phyloP scores from a whole-genome alignment of 2,888 invertebrate species.

The Dugesia japonica region DNA sequence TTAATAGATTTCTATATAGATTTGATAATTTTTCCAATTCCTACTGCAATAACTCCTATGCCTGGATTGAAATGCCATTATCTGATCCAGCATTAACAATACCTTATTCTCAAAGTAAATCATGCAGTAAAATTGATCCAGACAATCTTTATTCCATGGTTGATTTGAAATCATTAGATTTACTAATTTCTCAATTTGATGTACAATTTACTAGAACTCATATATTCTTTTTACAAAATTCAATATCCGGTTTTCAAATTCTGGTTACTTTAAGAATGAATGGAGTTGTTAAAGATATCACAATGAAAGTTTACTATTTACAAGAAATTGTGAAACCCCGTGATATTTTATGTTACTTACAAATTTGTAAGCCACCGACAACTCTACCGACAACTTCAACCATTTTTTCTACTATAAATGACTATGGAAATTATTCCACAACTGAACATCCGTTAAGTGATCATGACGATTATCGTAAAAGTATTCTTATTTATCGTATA shows the following conservation, averaged over 20 bases:
- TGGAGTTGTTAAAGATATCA: not conserved
- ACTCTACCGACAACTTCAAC: not conserved
- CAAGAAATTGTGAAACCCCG: not conserved
- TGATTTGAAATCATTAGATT: not conserved
- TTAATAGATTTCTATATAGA: not conserved
- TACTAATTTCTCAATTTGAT: not conserved
- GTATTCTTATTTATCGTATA: not conserved
- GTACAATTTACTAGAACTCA: not conserved
- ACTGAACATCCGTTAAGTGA: not conserved
- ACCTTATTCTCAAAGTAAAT: not conserved
- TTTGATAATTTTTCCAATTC: not conserved
- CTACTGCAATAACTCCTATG: not conserved
- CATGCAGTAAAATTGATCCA: not conserved
- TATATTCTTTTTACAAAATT: not conserved
- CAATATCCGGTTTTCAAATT: not conserved
- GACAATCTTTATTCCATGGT: not conserved
- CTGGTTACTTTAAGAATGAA: not conserved
- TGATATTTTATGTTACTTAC: not conserved
- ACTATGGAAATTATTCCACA: not conserved
- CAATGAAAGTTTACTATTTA: not conserved
- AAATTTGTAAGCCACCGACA: not conserved
- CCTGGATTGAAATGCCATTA: not conserved
- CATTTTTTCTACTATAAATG: not conserved
- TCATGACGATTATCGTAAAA: conserved; percentile 6
- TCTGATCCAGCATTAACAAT: not conserved